Base-by-base conservation (phyloP, 2,113 vertebrate genomes). In the Brienomyrus brachyistius region DNA sequence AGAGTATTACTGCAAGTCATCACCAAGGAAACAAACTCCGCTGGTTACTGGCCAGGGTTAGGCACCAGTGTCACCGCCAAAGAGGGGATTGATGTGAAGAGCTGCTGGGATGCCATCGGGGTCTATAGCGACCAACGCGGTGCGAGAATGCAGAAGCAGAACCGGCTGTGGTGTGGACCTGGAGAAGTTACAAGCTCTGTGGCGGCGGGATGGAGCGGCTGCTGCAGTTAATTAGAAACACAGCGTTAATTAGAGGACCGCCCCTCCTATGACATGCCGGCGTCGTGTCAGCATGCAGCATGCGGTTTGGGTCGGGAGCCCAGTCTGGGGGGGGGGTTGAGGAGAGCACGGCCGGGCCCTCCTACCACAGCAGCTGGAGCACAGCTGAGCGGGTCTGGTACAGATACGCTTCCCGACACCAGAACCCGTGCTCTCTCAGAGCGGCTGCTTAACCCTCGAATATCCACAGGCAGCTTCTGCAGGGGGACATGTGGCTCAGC, bases 211-310 rank as follows among this genome's bases (percentile, higher is more conserved):
- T 89, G 90, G 90, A 52, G 90, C 50, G 90, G 92, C 91, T 88
- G 86, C 89, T 90, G 91, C 90, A 88, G 89, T 91, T 92, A 92
- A 95, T 95, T 94, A 92, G 93, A 94, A 94, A 93, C 86, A 93
- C 85, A 45, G 91, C 54, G 88, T 88, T 89, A 90, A 90, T 92
- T 74, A 93, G 86, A 91, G 56, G 90, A 88, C 91, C 88, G 74
- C 54, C 88, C 51, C 56, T 51, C 91, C 35, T 50, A 77, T 89
- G 47, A 90, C 90, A 91, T 54, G 91, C 92, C 59, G 91, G 50
- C 84, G 45, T 31, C 35, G 70, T 82, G 90, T 82, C 89, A 89
- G 88, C 74, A 56, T 91, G 94, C 90, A 92, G 90, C 17, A 54
- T 93, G 92, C 66, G 92, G 92, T 94, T 91, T 93, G 91, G 89